Evolutionary conservation across 2,888 invertebrate species (phyloP), one percentile per base, ranked within the genome.

Genomic region (Psylliodes chrysocephalus): DNA sequence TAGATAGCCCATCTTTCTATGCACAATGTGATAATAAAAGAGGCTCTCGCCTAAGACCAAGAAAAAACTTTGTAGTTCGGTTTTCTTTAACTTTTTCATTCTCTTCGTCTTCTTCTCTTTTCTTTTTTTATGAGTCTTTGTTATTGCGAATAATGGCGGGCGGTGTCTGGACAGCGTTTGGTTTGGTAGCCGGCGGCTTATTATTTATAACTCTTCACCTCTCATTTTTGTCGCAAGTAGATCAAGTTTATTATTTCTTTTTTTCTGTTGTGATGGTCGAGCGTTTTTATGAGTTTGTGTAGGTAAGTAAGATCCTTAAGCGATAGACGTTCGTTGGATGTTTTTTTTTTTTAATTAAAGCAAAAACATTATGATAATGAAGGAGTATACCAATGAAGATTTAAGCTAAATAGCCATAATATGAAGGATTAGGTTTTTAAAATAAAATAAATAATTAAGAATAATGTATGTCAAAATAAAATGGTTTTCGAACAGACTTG

Each of bases 121-220:
- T 8, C 10, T 47, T 28, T 30, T 14, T 49, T 30, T 49, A 15
- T n/a, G 15, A 15, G 28, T 28, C 49, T 49, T 49, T 49, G 49
- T 49, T 49, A 10, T 49, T 49, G 49, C 49, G 30, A 49, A 49
- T 49, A 49, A 49, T 49, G 15, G 49, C 28, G 47, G 47, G 47
- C 47, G 47, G 47, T 28, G 47, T 22, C 25, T 28, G 25, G 47
- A 2, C 3, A 17, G 49, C 49, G 10, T 12, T 25, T 49, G 28
- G 30, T 49, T 19, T 22, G 46, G 46, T 46, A 49, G 49, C 30
- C 49, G 30, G n/a, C 28, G 49, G 49, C 49, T 28, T 49, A 49
- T 49, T 49, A 49, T 49, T 49, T 49, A 49, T 28, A 49, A 49
- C 49, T 49, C 28, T 12, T 49, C 30, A 14, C 49, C 30, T 14